Percentiles rank a stretch among this genome's conserved stretches.
These are phyloP conservation scores for Theonella swinhoei DNA, from an alignment of 37 sponge, comb jelly and placozoan species.

Conservation along the genomic window DNA sequence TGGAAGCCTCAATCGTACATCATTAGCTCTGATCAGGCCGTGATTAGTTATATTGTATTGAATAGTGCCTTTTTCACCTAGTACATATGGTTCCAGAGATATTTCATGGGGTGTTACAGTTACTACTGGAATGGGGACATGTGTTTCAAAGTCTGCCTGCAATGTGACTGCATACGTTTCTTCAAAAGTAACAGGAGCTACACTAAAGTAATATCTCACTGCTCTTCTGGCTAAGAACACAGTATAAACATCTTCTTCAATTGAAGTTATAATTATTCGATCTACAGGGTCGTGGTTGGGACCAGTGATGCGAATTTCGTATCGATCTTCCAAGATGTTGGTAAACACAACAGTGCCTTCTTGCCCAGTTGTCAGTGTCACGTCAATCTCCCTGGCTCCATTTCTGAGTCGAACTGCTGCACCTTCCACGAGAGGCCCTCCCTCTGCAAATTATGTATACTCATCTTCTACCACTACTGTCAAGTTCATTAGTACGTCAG, in stretches of 20 bases:
- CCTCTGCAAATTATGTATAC: conserved; percentile 45
- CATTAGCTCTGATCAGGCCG: conserved; percentile 45
- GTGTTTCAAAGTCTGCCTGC: conserved; percentile 51
- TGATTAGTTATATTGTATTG: conserved; percentile 48
- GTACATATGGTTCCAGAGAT: conserved; percentile 26
- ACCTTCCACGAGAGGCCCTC: conserved; percentile 26
- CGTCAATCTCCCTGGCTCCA: background rate
- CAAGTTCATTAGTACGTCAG: conserved; percentile 20
- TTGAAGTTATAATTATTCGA: conserved; percentile 17
- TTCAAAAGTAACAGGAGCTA: conserved; percentile 20
- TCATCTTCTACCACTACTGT: no score
- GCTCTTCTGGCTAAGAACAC: conserved; percentile 39
- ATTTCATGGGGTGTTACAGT: conserved; percentile 42
- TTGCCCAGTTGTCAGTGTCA: conserved; percentile 5
- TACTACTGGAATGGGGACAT: conserved; percentile 41
- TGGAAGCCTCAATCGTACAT: conserved; percentile 23
- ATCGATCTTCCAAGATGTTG: conserved; percentile 43
- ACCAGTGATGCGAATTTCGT: conserved; percentile 24
- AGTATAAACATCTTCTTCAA: conserved; percentile 2
- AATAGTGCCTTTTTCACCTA: conserved; percentile 4
- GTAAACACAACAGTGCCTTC: conserved; percentile 20
- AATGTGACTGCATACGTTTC: conserved; percentile 26
- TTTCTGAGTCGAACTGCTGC: conserved; percentile 19
- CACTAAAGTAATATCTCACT: conserved; percentile 44
- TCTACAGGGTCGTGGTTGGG: conserved; percentile 1